Evolutionary conservation across 2,888 invertebrate species (phyloP), one percentile per base, ranked within the genome.

Genomic region (Tetanocera ferruginea): DNA sequence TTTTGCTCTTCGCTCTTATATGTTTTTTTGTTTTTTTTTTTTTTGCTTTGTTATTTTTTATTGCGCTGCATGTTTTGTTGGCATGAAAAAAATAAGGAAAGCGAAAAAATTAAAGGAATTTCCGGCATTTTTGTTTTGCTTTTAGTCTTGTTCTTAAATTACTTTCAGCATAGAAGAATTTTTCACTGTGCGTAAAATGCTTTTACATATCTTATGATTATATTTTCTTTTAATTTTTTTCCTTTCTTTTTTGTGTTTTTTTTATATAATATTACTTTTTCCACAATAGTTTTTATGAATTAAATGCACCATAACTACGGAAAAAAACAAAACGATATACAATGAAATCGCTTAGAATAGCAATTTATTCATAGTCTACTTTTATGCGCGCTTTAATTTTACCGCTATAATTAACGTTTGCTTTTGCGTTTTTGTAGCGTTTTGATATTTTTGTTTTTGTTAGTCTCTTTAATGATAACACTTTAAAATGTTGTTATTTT

Each of bases 101-200:
- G 51, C 64, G 64, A 62, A 23, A 74, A 74, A 74, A 74, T 74
- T 74, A 74, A 64, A 64, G 28, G 73, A 62, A 74, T 74, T 74
- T 74, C 73, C 73, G 28, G 28, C 73, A 17, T 70, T 74, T 74
- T 74, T 60, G 43, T 69, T 43, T 14, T 28, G 49, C 11, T n/a
- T 19, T 52, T 19, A 19, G 52, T 52, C 19, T 51, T 14, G 8
- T 25, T 25, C 28, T 49, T 69, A 51, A 69, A 19, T 76, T 79
- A 43, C 67, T 76, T 72, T 43, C 31, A 11, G 43, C 43, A 43
- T 11, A 43, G 14, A 43, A 43, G 37, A 55, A 60, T 14, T 43
- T 37, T 34, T 25, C 69, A 69, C 23, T 43, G 37, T 55, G 52
- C 31, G 19, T 52, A 76, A 28, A 75, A 76, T 34, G 37, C 43